Conservation (phyloP, 2,888 invertebrate genomes). For the Microchrysa polita region DNA sequence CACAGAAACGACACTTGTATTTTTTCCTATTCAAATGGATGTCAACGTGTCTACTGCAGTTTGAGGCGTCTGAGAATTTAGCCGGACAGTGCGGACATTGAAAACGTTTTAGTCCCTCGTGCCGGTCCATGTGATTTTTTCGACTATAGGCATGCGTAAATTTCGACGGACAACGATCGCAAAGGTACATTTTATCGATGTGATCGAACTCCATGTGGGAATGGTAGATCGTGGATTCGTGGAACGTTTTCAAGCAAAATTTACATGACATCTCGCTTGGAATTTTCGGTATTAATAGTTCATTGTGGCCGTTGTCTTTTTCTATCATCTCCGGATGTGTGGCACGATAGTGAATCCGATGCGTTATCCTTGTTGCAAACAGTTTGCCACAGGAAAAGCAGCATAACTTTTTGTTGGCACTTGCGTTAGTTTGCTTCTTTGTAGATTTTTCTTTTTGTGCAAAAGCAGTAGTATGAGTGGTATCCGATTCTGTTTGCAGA, state of each 20-base stretch:
- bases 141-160: background rate
- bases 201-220: too few species aligned
- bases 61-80: background rate
- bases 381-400: background rate
- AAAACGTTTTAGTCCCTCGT: background rate
- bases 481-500: too few species aligned
- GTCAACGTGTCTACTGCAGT: background rate
- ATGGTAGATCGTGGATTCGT: background rate
- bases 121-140: background rate
- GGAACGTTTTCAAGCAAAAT: background rate
- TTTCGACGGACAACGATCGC: background rate
- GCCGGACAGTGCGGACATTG: conserved; percentile 6
- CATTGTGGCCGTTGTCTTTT: too few species aligned
- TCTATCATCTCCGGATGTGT: too few species aligned
- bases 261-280: background rate
- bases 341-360: too few species aligned
- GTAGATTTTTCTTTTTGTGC: too few species aligned
- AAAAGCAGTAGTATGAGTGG: too few species aligned
- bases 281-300: too few species aligned
- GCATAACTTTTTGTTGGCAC: too few species aligned
- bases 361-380: background rate
- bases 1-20: background rate
- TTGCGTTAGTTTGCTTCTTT: too few species aligned
- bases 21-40: background rate
- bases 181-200: background rate